Base-by-base conservation (phyloP, 2,113 vertebrate species). In the Terrapene triunguis region DNA sequence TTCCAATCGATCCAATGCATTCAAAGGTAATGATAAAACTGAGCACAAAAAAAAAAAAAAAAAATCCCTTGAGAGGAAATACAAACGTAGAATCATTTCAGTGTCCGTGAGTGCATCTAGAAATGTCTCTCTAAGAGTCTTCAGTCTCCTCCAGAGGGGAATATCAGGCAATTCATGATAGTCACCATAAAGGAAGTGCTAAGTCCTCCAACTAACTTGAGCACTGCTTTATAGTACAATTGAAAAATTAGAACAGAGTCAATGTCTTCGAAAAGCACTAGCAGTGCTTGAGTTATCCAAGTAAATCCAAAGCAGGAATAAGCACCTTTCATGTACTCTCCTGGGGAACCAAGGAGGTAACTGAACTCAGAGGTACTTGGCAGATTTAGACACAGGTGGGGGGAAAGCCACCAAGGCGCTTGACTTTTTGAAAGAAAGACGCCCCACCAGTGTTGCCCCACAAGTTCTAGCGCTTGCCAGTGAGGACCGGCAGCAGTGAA, bases 1-100 rank as follows among this genome's bases (percentile, higher is more conserved):
- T 97, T 95, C 89, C 94, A 84, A 94, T 96, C 97, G 38, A 97
- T 98, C 98, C 96, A 96, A 98, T 97, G 98, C 98, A 24, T 97
- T 97, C 89, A 25, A 98, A 97, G 97, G 98, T 90, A 96, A 98
- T 84, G 95, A 95, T 96, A 93, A 94, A 98, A 97, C 89, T 95
- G 97, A 98, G 96, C 93, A 80, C 93, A 80, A 91, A 53, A 47
- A 47, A 47, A 47, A 86, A 47, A 86, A 95, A 96, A 97, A 96
- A 93, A 55, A 90, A 91, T 97, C 96, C 97, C 94, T 97, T 96
- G 92, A 92, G 96, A 96, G 83, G 83, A 48, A 29, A 81, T 76
- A 19, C 80, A 4, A 57, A 84, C 84, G 79, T n/a, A 32, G 10
- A 88, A 74, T 95, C 93, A 96, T 89, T 92, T 93, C 94, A 84